Conservation (phyloP, 2,888 invertebrate genomes). For the Bimastos eiseni region DNA sequence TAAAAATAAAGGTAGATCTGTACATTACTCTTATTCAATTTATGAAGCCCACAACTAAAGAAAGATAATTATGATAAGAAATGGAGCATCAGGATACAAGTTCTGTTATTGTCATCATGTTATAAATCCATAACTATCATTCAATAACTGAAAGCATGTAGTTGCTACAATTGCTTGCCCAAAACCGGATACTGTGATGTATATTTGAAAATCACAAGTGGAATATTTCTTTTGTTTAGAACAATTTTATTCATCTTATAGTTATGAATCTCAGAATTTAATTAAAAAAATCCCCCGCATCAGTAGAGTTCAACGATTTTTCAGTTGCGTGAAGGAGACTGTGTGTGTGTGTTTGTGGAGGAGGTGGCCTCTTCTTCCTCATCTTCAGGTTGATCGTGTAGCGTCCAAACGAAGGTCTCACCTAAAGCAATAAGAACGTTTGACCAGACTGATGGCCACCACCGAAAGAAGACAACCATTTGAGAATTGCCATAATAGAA, state of each 20-base stretch:
- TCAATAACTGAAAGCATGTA: neutral
- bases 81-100: neutral
- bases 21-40: neutral
- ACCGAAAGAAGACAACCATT: neutral
- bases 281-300: neutral
- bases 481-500: too few relatives aligned
- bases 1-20: neutral
- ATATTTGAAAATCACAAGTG: neutral
- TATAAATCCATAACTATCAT: neutral
- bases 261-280: neutral
- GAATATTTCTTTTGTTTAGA: neutral
- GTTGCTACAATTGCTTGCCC: neutral
- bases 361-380: neutral
- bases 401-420: neutral
- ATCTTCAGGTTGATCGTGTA: neutral
- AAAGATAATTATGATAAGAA: neutral
- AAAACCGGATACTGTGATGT: neutral
- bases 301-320: neutral
- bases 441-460: neutral
- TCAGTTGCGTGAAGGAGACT: neutral
- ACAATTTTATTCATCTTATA: constrained; percentile 13
- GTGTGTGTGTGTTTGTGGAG: neutral
- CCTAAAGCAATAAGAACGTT: neutral
- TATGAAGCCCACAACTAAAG: neutral
- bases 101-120: neutral